Conservation (phyloP, 2,113 vertebrate species). For the Proterorhinus semilunaris region DNA sequence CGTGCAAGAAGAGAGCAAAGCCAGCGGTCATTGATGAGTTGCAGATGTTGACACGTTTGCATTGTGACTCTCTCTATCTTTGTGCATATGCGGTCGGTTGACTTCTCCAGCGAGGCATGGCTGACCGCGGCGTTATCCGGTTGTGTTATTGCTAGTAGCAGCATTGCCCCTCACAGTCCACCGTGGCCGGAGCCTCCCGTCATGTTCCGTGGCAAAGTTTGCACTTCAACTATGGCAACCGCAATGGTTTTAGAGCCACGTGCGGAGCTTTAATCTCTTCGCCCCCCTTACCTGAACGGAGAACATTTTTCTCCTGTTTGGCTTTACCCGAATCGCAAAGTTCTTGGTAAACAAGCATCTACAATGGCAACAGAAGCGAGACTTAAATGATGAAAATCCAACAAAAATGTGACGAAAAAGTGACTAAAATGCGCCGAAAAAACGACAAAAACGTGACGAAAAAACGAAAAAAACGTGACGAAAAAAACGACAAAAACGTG, state of each 20-base stretch:
- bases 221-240: not conserved
- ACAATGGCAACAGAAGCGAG: no score
- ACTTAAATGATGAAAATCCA: no score
- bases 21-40: constrained; percentile 68
- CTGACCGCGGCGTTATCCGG: constrained; percentile 23
- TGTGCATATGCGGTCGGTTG: constrained; percentile 13
- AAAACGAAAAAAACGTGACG: no score
- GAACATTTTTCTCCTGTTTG: no score
- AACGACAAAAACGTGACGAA: no score
- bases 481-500: no score
- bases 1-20: constrained; percentile 8
- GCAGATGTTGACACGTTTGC: constrained; percentile 83
- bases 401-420: no score
- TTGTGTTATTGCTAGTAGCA: constrained; percentile 15
- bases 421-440: no score
- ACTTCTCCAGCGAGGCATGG: constrained; percentile 19
- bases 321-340: no score
- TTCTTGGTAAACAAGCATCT: no score
- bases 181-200: not conserved
- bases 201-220: not conserved
- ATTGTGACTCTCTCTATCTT: constrained; percentile 39
- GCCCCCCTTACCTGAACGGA: no score
- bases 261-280: no score
- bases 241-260: not conserved
- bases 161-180: constrained; percentile 5